Percentiles rank a stretch among this genome's conserved stretches.
Evolutionary conservation across 2,888 invertebrate species (phyloP).

Genomic region (Conchocele bisecta): DNA sequence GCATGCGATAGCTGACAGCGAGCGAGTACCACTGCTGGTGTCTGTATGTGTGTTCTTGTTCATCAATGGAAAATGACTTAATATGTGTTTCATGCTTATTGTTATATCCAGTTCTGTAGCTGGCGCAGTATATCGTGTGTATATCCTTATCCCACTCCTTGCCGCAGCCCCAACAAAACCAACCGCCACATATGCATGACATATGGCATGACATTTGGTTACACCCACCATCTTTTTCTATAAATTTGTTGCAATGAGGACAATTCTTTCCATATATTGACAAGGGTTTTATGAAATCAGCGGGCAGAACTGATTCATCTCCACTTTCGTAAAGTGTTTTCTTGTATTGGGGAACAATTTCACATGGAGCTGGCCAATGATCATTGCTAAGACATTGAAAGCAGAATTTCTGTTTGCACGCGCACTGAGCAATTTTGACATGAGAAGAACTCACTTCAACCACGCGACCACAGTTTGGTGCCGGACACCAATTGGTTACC

Average conservation of each 20-base stretch:
- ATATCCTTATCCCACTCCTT: slow-evolving; percentile 9
- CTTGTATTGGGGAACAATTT: slow-evolving; percentile 38
- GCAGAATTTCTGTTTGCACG: slow-evolving; percentile 59
- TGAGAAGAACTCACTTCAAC: slow-evolving; percentile 27
- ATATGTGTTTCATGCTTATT: slow-evolving; percentile 10
- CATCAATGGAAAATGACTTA: neutral
- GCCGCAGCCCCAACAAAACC: slow-evolving; percentile 70
- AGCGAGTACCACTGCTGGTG: slow-evolving; percentile 51
- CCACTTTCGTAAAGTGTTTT: slow-evolving; percentile 47
- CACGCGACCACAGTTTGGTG: slow-evolving; percentile 58
- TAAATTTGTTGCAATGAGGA: slow-evolving; percentile 61
- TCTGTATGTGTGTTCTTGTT: no score
- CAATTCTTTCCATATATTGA: slow-evolving; percentile 61
- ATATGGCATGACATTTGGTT: no score
- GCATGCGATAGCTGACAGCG: slow-evolving; percentile 41
- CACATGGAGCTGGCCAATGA: slow-evolving; percentile 69
- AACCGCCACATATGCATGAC: slow-evolving; percentile 56
- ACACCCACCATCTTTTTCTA: slow-evolving; percentile 66
- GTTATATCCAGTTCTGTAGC: slow-evolving; percentile 11
- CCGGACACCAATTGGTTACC: slow-evolving; percentile 63
- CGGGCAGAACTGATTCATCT: slow-evolving; percentile 34
- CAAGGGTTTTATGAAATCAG: slow-evolving; percentile 5
- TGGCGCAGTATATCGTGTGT: slow-evolving; percentile 14
- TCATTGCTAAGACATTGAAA: slow-evolving; percentile 58
- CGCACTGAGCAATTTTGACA: slow-evolving; percentile 44